Conservation (phyloP, 2,113 vertebrate genomes). For the Triplophysa dalaica region DNA sequence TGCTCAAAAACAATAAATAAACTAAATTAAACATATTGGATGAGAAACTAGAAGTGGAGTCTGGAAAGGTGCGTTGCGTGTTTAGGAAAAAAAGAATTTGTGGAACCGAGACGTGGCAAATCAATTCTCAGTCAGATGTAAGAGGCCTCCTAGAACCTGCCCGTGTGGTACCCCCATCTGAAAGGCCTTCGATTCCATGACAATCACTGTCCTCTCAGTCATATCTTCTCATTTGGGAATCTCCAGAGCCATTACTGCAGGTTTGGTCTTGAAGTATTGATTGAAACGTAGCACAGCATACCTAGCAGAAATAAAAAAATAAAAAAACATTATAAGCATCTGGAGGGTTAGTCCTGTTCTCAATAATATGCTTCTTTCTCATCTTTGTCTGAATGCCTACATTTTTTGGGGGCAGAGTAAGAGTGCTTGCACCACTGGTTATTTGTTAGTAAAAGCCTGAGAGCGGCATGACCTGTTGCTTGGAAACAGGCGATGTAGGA, state of each 20-base stretch:
- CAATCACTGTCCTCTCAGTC: not conserved
- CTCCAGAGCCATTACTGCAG: conserved; percentile 83
- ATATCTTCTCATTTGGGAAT: conserved; percentile 76
- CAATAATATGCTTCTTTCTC: not conserved
- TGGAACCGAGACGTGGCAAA: conserved; percentile 7
- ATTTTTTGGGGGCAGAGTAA: not conserved
- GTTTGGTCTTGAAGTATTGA: conserved; percentile 96
- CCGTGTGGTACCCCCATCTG: conserved; percentile 21
- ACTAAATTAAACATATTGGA: conserved; percentile 15
- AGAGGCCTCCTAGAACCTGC: not conserved
- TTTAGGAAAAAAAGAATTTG: conserved; percentile 26
- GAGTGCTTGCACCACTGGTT: not conserved
- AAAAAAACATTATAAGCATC: no score
- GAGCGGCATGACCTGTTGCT: conserved; percentile 8
- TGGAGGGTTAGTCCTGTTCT: no score
- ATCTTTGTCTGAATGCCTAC: not conserved
- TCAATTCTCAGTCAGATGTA: not conserved
- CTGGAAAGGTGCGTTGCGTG: conserved; percentile 13
- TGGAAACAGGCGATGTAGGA: conserved; percentile 25
- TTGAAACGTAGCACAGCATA: conserved; percentile 93
- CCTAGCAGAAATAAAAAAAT: conserved; percentile 65
- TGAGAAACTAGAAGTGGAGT: conserved; percentile 27
- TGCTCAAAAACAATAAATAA: conserved; percentile 40
- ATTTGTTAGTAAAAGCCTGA: conserved; percentile 21
- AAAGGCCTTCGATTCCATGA: conserved; percentile 39